Conservation (phyloP, 64 coral and sea anemone genomes). For the Acropora tenuis region DNA sequence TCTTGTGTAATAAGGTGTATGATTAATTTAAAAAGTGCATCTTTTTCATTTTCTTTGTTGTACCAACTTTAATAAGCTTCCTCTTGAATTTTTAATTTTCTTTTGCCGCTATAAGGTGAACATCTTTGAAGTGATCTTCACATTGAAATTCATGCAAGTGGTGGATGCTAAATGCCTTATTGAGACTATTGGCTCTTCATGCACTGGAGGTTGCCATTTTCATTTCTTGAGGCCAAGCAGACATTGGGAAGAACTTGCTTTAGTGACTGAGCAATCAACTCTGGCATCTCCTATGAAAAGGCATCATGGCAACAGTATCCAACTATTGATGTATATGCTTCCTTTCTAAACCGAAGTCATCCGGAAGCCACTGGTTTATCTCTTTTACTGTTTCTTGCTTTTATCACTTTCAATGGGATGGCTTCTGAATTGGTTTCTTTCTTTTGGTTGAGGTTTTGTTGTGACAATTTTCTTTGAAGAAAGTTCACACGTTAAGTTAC, state of each 20-base stretch:
- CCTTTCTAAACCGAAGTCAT: too few species aligned
- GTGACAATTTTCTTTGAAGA: background rate
- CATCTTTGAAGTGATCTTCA: too few species aligned
- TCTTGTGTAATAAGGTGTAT: background rate
- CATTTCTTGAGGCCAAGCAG: constrained; percentile 16
- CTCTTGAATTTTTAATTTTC: background rate
- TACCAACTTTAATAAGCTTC: background rate
- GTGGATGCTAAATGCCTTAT: too few species aligned
- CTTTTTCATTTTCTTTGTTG: background rate
- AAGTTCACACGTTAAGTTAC: background rate
- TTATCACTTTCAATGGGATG: background rate
- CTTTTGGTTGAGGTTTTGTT: background rate
- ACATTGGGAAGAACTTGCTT: background rate
- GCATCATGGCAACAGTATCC: too few species aligned
- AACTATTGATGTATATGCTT: too few species aligned
- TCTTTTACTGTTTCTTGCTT: background rate
- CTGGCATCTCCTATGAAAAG: too few species aligned
- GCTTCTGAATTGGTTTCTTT: background rate
- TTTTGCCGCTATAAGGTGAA: background rate
- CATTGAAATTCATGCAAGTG: too few species aligned
- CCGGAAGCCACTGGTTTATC: background rate
- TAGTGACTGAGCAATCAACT: too few species aligned
- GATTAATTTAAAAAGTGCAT: background rate
- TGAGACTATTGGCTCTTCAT: too few species aligned
- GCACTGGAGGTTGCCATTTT: background rate